These are phyloP conservation scores for Hipposideros larvatus DNA, from an alignment of 2,797 vertebrate genomes.

Conservation along the genomic window DNA sequence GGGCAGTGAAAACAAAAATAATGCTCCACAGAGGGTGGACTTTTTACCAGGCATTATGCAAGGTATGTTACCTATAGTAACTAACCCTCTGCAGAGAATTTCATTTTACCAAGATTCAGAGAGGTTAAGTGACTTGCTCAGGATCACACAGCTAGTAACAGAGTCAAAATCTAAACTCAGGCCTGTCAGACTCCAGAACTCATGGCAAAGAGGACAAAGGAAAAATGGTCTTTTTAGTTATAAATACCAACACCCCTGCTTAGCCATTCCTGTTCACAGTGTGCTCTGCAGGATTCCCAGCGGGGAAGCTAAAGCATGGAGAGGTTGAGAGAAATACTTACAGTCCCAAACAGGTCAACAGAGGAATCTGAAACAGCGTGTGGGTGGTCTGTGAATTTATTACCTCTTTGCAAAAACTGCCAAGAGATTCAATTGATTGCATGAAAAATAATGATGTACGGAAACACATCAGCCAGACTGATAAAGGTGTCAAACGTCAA, in stretches of 20 bases:
- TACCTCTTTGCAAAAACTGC: constrained; percentile 26
- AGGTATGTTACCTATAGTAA: background rate
- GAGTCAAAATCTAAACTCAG: constrained; percentile 36
- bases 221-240: background rate
- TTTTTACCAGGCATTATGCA: background rate
- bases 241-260: background rate
- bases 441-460: constrained; percentile 62
- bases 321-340: background rate
- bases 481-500: constrained; percentile 68
- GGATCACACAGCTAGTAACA: background rate
- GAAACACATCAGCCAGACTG: constrained; percentile 66
- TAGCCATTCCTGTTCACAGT: background rate
- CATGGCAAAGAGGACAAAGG: background rate
- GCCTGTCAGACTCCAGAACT: background rate
- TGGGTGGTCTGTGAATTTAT: constrained; percentile 57
- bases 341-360: constrained; percentile 17
- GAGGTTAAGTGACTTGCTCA: background rate
- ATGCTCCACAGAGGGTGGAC: background rate
- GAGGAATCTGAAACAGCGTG: constrained; percentile 44
- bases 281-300: background rate
- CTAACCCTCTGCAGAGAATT: background rate
- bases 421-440: constrained; percentile 47
- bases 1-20: background rate
- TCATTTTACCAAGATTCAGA: constrained; percentile 1
- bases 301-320: background rate